Evolutionary conservation across 2,888 invertebrate species (phyloP).

Genomic region (Dione vanillae): DNA sequence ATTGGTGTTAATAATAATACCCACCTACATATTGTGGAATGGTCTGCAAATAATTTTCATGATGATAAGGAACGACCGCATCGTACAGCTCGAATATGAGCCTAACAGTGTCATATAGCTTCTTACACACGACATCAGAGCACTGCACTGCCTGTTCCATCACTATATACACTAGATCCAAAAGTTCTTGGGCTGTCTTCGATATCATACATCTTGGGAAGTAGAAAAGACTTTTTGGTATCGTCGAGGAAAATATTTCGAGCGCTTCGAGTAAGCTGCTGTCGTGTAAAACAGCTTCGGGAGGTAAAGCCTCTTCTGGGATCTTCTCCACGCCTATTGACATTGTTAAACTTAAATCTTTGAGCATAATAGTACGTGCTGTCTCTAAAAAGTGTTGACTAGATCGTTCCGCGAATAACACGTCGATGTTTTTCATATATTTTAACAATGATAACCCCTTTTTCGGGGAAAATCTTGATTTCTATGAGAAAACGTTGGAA

Average conservation of each 20-base stretch:
- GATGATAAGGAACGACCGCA: conserved; percentile 90
- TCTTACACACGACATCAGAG: conserved; percentile 85
- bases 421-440: conserved; percentile 90
- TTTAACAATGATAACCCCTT: conserved; percentile 85
- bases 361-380: conserved; percentile 89
- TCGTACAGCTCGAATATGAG: conserved; percentile 91
- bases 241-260: conserved; percentile 68
- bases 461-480: conserved; percentile 83
- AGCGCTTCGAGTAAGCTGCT: conserved; percentile 66
- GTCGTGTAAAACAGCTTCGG: conserved; percentile 47
- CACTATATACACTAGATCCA: conserved; percentile 86
- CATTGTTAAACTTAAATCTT: conserved; percentile 91
- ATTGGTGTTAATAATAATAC: too few relatives aligned
- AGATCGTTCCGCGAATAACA: conserved; percentile 90
- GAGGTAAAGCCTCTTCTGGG: conserved; percentile 51
- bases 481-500: conserved; percentile 87
- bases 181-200: conserved; percentile 85
- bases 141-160: conserved; percentile 87
- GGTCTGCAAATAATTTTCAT: conserved; percentile 90
- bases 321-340: conserved; percentile 80
- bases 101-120: conserved; percentile 88
- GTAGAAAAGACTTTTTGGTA: conserved; percentile 74
- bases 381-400: conserved; percentile 88
- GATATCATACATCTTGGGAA: conserved; percentile 85
- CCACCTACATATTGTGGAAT: conserved; percentile 94